Conservation (phyloP, 2,113 vertebrate species). For the Hippopotamus amphibius region DNA sequence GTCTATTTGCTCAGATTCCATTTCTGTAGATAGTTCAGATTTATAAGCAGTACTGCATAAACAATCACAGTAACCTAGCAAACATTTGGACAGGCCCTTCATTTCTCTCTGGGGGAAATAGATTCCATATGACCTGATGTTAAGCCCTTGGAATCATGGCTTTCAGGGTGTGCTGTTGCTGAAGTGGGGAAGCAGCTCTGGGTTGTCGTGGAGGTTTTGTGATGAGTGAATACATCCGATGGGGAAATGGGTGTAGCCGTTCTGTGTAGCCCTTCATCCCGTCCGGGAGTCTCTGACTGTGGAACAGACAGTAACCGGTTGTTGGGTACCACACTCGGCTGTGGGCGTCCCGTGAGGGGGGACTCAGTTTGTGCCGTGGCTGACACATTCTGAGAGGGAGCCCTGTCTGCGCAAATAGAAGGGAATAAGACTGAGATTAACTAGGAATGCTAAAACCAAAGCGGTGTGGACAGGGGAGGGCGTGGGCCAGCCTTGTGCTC, state of each 20-base stretch:
- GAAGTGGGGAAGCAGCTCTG: neutral
- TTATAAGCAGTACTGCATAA: neutral
- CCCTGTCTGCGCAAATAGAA: neutral
- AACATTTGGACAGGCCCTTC: neutral
- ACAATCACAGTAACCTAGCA: neutral
- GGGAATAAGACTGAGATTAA: neutral
- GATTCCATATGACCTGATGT: neutral
- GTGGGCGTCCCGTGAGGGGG: neutral
- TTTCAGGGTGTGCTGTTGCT: neutral
- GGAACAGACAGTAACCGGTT: neutral
- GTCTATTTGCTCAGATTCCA: neutral
- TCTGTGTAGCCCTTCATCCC: neutral
- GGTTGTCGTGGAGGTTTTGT: neutral
- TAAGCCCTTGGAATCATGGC: neutral
- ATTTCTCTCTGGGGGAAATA: conserved; percentile 3
- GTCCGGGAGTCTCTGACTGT: neutral
- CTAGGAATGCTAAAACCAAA: neutral
- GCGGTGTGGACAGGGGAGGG: neutral
- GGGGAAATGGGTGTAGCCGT: accelerated
- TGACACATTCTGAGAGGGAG: neutral
- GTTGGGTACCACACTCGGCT: neutral
- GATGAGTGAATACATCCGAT: neutral
- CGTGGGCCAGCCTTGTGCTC: neutral
- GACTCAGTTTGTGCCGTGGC: neutral
- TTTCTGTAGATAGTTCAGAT: neutral